These are phyloP conservation scores for Campopleginae sp. DNA, from an alignment of 2,888 invertebrate species.

Conservation along the genomic window DNA sequence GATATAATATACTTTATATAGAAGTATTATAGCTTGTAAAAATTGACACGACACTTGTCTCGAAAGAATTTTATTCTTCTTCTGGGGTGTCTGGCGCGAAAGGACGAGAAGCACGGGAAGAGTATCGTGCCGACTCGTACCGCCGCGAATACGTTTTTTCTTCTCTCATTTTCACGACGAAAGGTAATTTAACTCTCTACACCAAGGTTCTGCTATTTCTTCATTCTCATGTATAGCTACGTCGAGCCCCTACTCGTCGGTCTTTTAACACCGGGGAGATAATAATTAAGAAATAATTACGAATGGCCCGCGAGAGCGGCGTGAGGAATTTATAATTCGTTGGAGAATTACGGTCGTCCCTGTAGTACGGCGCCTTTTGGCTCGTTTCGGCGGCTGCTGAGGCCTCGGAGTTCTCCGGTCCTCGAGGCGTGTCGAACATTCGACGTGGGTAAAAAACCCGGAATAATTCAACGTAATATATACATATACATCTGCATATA, in stretches of 20 bases:
- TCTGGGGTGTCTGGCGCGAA: not conserved
- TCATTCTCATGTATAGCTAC: slow-evolving; percentile 34
- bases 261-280: slow-evolving; percentile 63
- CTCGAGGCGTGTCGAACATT: slow-evolving; percentile 52
- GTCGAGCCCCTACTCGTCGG: slow-evolving; percentile 34
- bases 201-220: slow-evolving; percentile 33
- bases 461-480: slow-evolving; percentile 40
- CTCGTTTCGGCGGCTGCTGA: slow-evolving; percentile 49
- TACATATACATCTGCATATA: not conserved
- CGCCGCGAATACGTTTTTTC: slow-evolving; percentile 42
- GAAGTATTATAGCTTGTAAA: slow-evolving; percentile 15
- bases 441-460: slow-evolving; percentile 41
- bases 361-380: slow-evolving; percentile 50
- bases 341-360: slow-evolving; percentile 51
- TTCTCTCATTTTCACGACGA: slow-evolving; percentile 63
- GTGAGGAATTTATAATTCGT: slow-evolving; percentile 67
- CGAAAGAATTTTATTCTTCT: slow-evolving; percentile 41
- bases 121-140: slow-evolving; percentile 44
- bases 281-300: slow-evolving; percentile 69
- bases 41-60: slow-evolving; percentile 49
- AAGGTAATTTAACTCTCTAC: slow-evolving; percentile 62
- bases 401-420: slow-evolving; percentile 25
- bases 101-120: slow-evolving; percentile 43
- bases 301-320: slow-evolving; percentile 62
- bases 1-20: not conserved